These are phyloP conservation scores for Eulimnadia texana DNA, from an alignment of 1,140 invertebrate species.

Conservation along the genomic window DNA sequence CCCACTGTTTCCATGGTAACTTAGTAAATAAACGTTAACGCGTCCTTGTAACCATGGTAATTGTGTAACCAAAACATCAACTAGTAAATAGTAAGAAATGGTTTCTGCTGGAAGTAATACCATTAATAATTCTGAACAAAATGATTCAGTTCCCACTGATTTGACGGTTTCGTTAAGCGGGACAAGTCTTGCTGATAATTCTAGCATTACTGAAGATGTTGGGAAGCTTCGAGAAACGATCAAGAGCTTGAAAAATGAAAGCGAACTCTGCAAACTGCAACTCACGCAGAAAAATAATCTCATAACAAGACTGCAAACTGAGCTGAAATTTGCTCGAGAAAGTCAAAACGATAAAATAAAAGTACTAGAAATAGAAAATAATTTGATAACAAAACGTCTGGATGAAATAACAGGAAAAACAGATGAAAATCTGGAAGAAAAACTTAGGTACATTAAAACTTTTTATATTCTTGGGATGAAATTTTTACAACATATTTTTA, in stretches of 20 bases:
- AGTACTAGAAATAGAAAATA: background rate
- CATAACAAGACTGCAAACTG: background rate
- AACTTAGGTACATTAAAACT: too few relatives aligned
- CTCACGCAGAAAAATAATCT: background rate
- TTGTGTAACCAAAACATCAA: background rate
- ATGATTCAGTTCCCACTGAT: constrained; percentile 11
- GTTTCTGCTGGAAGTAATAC: too few relatives aligned
- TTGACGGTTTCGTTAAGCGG: constrained; percentile 5
- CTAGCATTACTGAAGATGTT: background rate
- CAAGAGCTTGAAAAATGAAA: background rate
- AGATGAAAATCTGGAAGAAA: too few relatives aligned
- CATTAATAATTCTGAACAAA: background rate
- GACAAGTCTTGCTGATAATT: background rate
- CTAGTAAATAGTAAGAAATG: background rate
- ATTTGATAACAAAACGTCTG: background rate
- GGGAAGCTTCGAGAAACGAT: background rate
- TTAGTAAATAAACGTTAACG: too few relatives aligned
- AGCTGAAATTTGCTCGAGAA: background rate
- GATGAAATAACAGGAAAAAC: background rate
- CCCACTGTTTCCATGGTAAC: too few relatives aligned
- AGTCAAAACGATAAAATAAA: background rate
- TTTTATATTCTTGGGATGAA: too few relatives aligned
- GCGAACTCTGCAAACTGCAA: background rate
- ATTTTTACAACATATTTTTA: too few relatives aligned
- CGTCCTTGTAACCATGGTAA: background rate